Conservation (phyloP, 1,140 invertebrate genomes). For the Drosophila watanabei region DNA sequence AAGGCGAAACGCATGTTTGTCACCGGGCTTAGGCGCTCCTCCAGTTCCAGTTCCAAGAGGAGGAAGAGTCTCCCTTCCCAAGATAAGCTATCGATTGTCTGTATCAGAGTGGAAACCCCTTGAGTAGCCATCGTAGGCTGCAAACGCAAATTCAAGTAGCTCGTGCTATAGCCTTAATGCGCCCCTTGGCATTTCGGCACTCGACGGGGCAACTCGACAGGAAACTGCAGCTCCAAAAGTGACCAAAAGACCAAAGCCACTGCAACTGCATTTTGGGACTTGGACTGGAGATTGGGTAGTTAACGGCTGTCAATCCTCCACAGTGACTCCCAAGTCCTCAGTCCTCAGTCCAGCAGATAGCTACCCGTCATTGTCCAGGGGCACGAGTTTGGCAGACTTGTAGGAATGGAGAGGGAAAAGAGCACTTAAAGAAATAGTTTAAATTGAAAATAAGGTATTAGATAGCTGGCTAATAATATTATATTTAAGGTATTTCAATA, state of each 20-base stretch:
- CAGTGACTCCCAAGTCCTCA: not conserved
- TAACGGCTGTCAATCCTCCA: slow-evolving; percentile 51
- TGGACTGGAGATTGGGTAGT: slow-evolving; percentile 46
- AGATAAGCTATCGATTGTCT: slow-evolving; percentile 54
- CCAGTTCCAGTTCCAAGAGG: not conserved
- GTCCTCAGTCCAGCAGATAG: slow-evolving; percentile 20
- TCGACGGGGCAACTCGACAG: slow-evolving; percentile 19
- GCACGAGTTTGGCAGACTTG: slow-evolving; percentile 43
- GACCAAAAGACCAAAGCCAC: slow-evolving; percentile 33
- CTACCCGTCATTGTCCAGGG: slow-evolving; percentile 71
- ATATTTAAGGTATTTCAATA: too few relatives aligned
- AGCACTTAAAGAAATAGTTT: not conserved
- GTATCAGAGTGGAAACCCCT: slow-evolving; percentile 23
- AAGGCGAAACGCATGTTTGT: slow-evolving; percentile 25
- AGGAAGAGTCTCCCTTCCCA: not conserved
- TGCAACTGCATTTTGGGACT: slow-evolving; percentile 47
- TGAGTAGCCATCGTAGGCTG: slow-evolving; percentile 14
- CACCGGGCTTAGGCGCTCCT: slow-evolving; percentile 7
- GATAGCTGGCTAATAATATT: too few relatives aligned
- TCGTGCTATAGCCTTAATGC: slow-evolving; percentile 44
- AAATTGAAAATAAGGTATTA: not conserved
- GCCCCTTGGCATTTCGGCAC: slow-evolving; percentile 33
- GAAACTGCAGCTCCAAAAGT: slow-evolving; percentile 55
- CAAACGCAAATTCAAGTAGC: slow-evolving; percentile 42
- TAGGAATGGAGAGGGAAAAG: not conserved